Evolutionary conservation across 2,888 invertebrate genomes (phyloP).

Genomic region (Nephrotoma flavescens): DNA sequence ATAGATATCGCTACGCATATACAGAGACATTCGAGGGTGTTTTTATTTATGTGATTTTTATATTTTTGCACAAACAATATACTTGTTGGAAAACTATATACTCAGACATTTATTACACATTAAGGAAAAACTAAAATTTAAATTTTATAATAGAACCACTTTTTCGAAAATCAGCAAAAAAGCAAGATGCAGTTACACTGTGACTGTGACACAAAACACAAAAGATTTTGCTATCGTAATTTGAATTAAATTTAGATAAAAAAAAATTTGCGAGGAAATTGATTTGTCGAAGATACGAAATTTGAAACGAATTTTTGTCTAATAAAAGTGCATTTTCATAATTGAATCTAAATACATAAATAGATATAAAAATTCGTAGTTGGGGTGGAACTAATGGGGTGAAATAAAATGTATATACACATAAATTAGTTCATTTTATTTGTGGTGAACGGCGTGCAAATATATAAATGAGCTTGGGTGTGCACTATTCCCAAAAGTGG

Average conservation of each 20-base stretch:
- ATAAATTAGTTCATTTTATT: neutral
- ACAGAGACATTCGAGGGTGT: neutral
- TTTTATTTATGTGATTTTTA: neutral
- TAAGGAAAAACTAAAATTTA: neutral
- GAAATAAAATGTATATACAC: neutral
- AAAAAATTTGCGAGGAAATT: neutral
- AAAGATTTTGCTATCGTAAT: neutral
- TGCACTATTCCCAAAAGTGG: neutral
- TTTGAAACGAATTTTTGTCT: neutral
- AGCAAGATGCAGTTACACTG: neutral
- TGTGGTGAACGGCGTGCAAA: neutral
- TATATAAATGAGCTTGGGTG: neutral
- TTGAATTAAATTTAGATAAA: neutral
- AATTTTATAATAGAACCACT: neutral
- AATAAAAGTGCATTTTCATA: neutral
- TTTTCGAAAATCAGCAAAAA: neutral
- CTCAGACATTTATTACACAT: neutral
- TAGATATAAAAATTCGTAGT: no score
- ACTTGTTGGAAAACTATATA: neutral
- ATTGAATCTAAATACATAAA: neutral
- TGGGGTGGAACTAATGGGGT: neutral
- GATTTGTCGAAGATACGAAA: neutral
- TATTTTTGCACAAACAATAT: neutral
- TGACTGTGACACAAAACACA: neutral
- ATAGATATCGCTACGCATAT: neutral